Conservation (phyloP, 2,797 vertebrate species). For the Carcharodon carcharias region DNA sequence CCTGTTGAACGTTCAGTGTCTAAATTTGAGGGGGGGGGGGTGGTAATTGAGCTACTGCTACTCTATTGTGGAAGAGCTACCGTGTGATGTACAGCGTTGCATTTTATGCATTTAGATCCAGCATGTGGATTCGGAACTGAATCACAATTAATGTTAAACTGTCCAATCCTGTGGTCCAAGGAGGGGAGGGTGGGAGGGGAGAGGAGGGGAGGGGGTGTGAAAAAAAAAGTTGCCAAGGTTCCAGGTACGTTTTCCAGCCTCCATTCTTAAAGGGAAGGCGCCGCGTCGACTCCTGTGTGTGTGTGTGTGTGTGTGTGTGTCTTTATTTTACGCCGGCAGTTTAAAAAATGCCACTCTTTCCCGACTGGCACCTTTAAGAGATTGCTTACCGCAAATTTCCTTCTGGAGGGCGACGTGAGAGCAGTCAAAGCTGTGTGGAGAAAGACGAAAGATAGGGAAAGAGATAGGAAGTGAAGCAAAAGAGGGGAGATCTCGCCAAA, state of each 20-base stretch:
- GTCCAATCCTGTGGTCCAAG: not conserved
- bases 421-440: not conserved
- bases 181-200: no score
- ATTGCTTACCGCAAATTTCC: not conserved
- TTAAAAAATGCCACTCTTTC: not conserved
- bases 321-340: not conserved
- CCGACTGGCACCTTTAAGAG: not conserved
- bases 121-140: not conserved
- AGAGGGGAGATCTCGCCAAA: not conserved
- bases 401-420: not conserved
- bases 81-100: not conserved
- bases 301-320: not conserved
- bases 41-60: not conserved
- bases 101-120: not conserved
- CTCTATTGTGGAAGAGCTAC: not conserved
- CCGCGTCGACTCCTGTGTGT: not conserved
- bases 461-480: not conserved
- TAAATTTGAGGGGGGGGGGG: not conserved
- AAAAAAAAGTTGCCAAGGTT: not conserved
- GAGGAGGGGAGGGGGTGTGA: no score
- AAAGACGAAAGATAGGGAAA: no score
- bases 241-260: not conserved
- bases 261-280: conserved; percentile 8
- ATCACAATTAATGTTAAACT: not conserved
- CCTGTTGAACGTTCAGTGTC: not conserved